Evolutionary conservation across 2,888 invertebrate genomes (phyloP), one percentile per base, ranked within the genome.

Genomic region (Macaria liturata): DNA sequence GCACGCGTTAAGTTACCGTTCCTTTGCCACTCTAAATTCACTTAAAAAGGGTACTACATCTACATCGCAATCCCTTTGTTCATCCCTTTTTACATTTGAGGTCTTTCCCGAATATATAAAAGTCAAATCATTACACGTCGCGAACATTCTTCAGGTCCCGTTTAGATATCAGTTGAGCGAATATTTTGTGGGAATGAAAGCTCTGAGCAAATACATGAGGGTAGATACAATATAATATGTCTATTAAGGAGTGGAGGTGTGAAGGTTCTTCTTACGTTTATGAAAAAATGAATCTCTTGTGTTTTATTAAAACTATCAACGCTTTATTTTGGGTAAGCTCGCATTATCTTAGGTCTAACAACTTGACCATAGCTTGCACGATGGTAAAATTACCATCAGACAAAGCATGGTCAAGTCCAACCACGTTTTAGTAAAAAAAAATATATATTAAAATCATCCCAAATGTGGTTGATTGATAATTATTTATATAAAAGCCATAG

Each of bases 51-150:
- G 51, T 52, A 30, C 20, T 48, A 59, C 59, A 45, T 55, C 51
- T 48, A 43, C 49, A 59, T 59, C 49, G 46, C 52, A 59, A 55
- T 52, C 55, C 48, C 55, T 59, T 59, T 59, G 59, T 59, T 59
- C 59, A 54, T 54, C 55, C 59, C 46, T 55, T 59, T 37, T 54
- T 49, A 59, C 59, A 52, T 59, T 59, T 59, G 55, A 54, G 53
- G 52, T 34, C 52, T 50, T 51, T 55, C 51, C 46, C 49, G 59
- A 48, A 59, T 59, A 59, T 59, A 59, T 59, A 59, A 70, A 70
- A 77, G 66, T 71, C 61, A 70, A 74, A 72, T 70, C 66, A 74
- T 70, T 66, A 68, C 63, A 71, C 67, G 77, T 75, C 71, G 70
- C 72, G 74, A 68, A 71, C 71, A 69, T 75, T 72, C 67, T 56